Evolutionary conservation across 2,113 vertebrate genomes (phyloP).

Genomic region (Anthoscopus minutus): DNA sequence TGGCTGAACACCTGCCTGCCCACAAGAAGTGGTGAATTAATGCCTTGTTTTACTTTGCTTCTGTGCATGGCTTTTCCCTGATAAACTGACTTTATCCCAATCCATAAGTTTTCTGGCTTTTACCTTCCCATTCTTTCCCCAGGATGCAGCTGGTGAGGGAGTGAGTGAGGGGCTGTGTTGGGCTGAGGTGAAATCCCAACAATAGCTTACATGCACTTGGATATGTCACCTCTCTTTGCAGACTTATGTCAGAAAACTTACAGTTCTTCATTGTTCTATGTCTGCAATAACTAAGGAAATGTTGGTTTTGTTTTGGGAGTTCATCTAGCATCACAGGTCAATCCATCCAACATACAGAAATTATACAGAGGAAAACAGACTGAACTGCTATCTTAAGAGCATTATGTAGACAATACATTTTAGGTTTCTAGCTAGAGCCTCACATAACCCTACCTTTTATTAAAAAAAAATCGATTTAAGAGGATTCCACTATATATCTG

Average conservation of each 20-base stretch:
- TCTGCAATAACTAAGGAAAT: neutral
- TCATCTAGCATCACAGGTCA: neutral
- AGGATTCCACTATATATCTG: constrained; percentile 66
- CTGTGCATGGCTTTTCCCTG: neutral
- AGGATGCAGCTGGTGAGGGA: neutral
- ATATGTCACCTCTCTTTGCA: neutral
- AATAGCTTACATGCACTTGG: neutral
- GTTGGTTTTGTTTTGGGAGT: neutral
- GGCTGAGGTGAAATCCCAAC: neutral
- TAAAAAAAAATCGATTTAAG: constrained; percentile 65
- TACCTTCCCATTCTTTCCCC: neutral
- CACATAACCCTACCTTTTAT: constrained; percentile 50
- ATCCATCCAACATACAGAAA: neutral
- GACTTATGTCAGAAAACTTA: neutral
- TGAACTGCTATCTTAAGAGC: neutral
- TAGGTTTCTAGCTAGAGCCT: constrained; percentile 11
- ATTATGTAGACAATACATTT: neutral
- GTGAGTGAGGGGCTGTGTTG: rapidly evolving
- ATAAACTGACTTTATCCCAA: neutral
- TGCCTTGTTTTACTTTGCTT: neutral
- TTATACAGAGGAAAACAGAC: neutral
- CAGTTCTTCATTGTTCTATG: neutral
- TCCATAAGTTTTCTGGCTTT: neutral
- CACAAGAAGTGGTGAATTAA: rapidly evolving
- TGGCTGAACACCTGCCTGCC: neutral